These are phyloP conservation scores for Symphodus melops DNA, from an alignment of 2,113 vertebrate species.

Conservation along the genomic window DNA sequence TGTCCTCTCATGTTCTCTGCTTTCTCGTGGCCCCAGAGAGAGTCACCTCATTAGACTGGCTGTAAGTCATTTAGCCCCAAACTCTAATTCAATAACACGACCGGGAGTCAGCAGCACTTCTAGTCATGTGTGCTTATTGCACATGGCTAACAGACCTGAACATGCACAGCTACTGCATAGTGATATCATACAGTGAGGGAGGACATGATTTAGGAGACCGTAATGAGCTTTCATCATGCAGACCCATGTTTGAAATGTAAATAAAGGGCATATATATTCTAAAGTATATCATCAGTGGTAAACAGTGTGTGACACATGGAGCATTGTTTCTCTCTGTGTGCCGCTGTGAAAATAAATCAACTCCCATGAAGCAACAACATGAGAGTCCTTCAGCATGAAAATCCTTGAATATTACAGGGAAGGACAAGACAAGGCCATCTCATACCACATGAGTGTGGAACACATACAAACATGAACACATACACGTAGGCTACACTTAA, in stretches of 20 bases:
- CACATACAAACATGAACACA: not conserved
- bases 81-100: conserved; percentile 56
- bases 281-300: conserved; percentile 9
- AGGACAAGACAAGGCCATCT: conserved; percentile 50
- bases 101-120: conserved; percentile 48
- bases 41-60: conserved; percentile 47
- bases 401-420: conserved; percentile 57
- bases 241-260: conserved; percentile 11
- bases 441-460: not conserved
- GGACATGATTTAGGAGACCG: not conserved
- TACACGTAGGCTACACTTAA: conserved; percentile 6
- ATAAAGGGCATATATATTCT: conserved; percentile 17
- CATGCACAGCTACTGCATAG: not conserved
- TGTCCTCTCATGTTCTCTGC: conserved; percentile 45
- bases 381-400: conserved; percentile 50
- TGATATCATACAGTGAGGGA: conserved; percentile 13
- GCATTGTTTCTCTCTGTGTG: conserved; percentile 3
- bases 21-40: conserved; percentile 32
- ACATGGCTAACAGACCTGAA: not conserved
- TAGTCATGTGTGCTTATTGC: conserved; percentile 29
- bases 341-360: conserved; percentile 2
- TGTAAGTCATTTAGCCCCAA: conserved; percentile 64
- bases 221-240: conserved; percentile 16
- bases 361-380: conserved; percentile 37
- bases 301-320: not conserved